These are phyloP conservation scores for Channa argus DNA, from an alignment of 2,113 vertebrate species.

Conservation along the genomic window DNA sequence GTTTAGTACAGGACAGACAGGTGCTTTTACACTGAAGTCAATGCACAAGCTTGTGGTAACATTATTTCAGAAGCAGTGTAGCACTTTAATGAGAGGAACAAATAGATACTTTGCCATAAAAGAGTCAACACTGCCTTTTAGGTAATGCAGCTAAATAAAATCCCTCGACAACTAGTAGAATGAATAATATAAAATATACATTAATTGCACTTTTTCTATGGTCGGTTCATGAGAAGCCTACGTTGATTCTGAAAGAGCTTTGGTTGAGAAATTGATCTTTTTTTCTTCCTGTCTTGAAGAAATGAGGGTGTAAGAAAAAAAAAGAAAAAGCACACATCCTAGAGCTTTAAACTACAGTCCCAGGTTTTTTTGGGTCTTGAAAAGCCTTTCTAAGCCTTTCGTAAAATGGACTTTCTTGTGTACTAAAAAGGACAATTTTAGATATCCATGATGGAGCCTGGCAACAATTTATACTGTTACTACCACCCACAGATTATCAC, in stretches of 20 bases:
- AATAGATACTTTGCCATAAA: background rate
- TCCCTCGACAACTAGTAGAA: background rate
- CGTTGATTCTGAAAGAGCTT: conserved; percentile 3
- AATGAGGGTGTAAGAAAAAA: background rate
- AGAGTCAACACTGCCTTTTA: background rate
- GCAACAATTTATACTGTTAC: conserved; percentile 40
- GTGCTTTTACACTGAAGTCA: conserved; percentile 1
- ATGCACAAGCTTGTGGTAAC: background rate
- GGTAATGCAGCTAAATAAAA: background rate
- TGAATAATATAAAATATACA: background rate
- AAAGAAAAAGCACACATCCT: too few relatives aligned
- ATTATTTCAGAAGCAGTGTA: conserved; percentile 10
- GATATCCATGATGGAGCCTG: conserved; percentile 19
- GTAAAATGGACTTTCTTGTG: background rate
- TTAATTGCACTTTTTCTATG: background rate
- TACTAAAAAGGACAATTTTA: background rate
- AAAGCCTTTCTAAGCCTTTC: background rate
- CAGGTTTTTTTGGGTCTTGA: background rate
- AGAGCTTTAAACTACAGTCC: background rate
- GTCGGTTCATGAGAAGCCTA: background rate
- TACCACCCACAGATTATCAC: conserved; percentile 45
- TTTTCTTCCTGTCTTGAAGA: too few relatives aligned
- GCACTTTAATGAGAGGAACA: background rate
- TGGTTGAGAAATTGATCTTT: background rate
- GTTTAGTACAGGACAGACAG: background rate